Conservation (phyloP, 23 tunicate species). For the Styela plicata region DNA sequence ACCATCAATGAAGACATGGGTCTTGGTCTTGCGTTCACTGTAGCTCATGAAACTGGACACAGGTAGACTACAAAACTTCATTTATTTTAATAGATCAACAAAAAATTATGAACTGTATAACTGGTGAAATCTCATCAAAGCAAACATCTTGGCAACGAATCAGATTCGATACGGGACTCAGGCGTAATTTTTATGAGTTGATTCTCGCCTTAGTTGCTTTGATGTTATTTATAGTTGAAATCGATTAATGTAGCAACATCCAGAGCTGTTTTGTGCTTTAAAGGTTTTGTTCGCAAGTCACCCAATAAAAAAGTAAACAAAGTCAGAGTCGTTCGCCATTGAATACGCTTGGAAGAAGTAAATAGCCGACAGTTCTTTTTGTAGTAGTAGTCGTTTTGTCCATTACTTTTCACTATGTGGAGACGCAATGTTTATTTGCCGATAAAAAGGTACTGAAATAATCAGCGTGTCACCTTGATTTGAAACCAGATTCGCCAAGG, state of each 20-base stretch:
- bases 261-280: too few relatives aligned
- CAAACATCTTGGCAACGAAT: too few relatives aligned
- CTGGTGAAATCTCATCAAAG: too few relatives aligned
- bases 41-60: conserved; percentile 99
- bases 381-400: too few relatives aligned
- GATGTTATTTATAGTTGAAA: neutral
- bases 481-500: too few relatives aligned
- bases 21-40: conserved; percentile 96
- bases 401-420: too few relatives aligned
- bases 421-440: too few relatives aligned
- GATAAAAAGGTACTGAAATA: too few relatives aligned
- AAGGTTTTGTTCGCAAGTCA: neutral
- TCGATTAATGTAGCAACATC: neutral
- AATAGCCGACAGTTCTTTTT: neutral
- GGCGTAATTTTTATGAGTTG: neutral
- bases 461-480: too few relatives aligned
- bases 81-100: too few relatives aligned
- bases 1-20: conserved; percentile 99
- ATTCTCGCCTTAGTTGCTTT: neutral
- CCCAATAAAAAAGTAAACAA: neutral
- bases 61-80: conserved; percentile 41
- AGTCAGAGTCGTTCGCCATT: neutral
- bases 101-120: too few relatives aligned
- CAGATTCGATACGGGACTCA: too few relatives aligned
- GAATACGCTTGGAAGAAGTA: neutral